Evolutionary conservation across 2,888 invertebrate genomes (phyloP), one percentile per base, ranked within the genome.

Genomic region (Cryptus viduatorius): DNA sequence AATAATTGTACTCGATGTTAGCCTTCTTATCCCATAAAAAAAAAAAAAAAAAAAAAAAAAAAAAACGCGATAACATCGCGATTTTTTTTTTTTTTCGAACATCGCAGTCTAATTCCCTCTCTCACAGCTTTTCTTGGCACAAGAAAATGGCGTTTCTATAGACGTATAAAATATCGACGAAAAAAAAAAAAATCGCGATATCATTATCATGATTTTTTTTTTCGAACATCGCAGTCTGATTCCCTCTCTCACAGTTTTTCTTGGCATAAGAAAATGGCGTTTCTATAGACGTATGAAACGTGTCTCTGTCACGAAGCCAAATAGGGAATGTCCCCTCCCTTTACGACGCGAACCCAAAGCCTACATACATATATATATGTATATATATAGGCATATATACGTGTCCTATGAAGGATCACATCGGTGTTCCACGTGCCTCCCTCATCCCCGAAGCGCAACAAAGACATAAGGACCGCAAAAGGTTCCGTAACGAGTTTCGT

Each of bases 401-500:
- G 12, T 29, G 12, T 29, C 12, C 56, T 12, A 4, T 24, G 14
- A 24, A 29, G 56, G 12, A 29, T 56, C 56, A 24, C 56, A 56
- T 7, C 56, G 12, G 56, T 29, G 24, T 0, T 3, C 24, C 56
- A 56, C 24, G 29, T 29, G 56, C 56, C 12, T 29, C 56, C 29
- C 24, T 24, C 56, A 1, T 56, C 56, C 24, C 8, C 56, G 3
- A 56, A 7, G 24, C n/a, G 48, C 44, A 16, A 53, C 73, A 61
- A 31, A 31, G 73, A 37, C 59, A 16, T 31, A 5, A 29, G 75
- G 50, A 53, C 75, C 42, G 65, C 75, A 50, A 42, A 76, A 65
- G 75, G 65, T 65, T 19, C 75, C 48, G 37, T 50, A 65, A 64
- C 64, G 75, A 53, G 75, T 65, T 65, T 76, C n/a, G 75, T 48